Evolutionary conservation across 2,888 invertebrate species (phyloP).

Genomic region (Melanotus villosus): DNA sequence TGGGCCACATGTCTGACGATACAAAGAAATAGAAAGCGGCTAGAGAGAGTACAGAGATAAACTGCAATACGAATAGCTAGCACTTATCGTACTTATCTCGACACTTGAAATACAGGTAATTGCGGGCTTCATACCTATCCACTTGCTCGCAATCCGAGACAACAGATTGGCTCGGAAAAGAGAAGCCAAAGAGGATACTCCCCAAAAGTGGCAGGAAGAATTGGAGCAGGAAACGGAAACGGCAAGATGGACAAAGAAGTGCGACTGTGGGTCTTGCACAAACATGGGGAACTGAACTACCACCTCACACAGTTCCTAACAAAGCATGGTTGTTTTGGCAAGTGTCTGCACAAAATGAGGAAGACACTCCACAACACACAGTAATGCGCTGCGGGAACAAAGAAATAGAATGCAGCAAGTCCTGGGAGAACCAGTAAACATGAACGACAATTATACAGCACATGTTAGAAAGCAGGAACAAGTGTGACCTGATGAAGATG

Average conservation of each 20-base stretch:
- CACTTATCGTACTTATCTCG: conserved; percentile 29
- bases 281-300: neutral
- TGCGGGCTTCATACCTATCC: neutral
- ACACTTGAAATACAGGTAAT: conserved; percentile 3
- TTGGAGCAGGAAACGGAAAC: neutral
- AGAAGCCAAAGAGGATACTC: neutral
- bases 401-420: no score
- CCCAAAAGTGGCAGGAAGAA: neutral
- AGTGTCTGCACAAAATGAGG: neutral
- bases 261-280: no score
- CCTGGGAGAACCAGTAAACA: no score
- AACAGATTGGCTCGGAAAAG: neutral
- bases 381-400: no score
- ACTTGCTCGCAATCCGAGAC: neutral
- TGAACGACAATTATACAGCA: no score
- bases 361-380: neutral
- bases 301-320: neutral
- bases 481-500: no score
- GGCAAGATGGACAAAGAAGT: neutral
- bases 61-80: conserved; percentile 2
- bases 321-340: neutral
- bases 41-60: conserved; percentile 20
- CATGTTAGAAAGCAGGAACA: no score
- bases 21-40: neutral
- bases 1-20: conserved; percentile 6